These are phyloP conservation scores for Sesia apiformis DNA, from an alignment of 2,888 invertebrate genomes.

Conservation along the genomic window DNA sequence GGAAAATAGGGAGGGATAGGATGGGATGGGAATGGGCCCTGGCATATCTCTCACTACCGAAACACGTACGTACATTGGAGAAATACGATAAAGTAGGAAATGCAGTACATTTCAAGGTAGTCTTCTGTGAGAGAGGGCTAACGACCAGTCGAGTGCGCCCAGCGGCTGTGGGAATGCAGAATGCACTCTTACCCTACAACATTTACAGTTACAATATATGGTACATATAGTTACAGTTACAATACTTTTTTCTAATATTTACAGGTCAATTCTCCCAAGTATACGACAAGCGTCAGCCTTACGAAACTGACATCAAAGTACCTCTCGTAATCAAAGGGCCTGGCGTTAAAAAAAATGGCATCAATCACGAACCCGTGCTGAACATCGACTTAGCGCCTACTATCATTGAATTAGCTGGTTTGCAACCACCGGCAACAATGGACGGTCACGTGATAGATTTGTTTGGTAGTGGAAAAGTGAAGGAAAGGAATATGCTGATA, in stretches of 20 bases:
- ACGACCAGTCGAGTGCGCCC: too few relatives aligned
- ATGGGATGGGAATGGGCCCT: too few relatives aligned
- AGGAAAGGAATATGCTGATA: conserved; percentile 77
- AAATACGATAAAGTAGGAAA: too few relatives aligned
- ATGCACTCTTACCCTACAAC: too few relatives aligned
- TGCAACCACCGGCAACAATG: conserved; percentile 63
- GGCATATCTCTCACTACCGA: too few relatives aligned
- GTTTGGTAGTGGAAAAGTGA: conserved; percentile 11
- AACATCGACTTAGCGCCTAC: conserved; percentile 92
- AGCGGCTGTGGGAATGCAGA: too few relatives aligned
- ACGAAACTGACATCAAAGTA: conserved; percentile 91
- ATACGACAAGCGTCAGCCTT: conserved; percentile 91
- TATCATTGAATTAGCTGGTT: conserved; percentile 81
- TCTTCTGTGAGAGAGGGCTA: too few relatives aligned
- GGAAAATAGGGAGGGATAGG: too few relatives aligned
- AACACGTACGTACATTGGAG: too few relatives aligned
- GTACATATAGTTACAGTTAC: too few relatives aligned
- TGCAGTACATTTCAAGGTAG: too few relatives aligned
- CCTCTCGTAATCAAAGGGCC: conserved; percentile 89
- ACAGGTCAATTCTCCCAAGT: conserved; percentile 91
- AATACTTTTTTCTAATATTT: not conserved
- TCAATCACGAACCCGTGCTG: conserved; percentile 74
- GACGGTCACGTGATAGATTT: conserved; percentile 70
- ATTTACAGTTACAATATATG: too few relatives aligned
- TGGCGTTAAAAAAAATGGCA: conserved; percentile 60